Evolutionary conservation across 2,797 vertebrate species (phyloP), one percentile per base, ranked within the genome.

Genomic region (Halcyon chelicuti): DNA sequence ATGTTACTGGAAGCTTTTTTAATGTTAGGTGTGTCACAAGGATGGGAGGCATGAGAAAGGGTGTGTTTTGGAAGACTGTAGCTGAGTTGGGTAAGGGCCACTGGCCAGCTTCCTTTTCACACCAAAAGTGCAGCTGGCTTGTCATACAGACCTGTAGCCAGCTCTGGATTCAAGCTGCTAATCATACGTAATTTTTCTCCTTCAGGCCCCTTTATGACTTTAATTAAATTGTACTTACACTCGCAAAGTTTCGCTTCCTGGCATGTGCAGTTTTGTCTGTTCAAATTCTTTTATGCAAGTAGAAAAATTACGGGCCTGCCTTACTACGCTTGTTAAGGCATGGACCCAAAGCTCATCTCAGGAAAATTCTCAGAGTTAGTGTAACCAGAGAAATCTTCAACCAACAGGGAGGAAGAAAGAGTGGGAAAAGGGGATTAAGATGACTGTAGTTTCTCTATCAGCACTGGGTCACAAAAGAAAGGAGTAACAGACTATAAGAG

Each of bases 31-130:
- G 87, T 91, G 90, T 93, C 95, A 75, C 82, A 88, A 84, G 65
- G 87, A 95, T 90, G 49, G 57, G 52, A 90, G 54, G 91, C 29
- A 71, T 91, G 95, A 94, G 96, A 90, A 68, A 94, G 91, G 93
- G 86, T 57, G 46, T 87, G 85, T 86, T 97, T 66, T 90, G 94
- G 86, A 95, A 82, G 55, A 21, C 68, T 84, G 29, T 26, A 88
- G 54, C 49, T 80, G 57, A 84, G 44, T 39, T 90, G 74, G 72
- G 90, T 65, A 67, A 95, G 81, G 70, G 82, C 79, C 58, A 90
- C 58, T 78, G 87, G 93, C 79, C 73, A 96, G 93, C 73, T 96
- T 96, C 90, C 88, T 94, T 93, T 95, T 86, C 88, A 82, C 79
- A 93, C 85, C 37, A 76, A 39, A 66, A 88, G 29, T 71, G 57